A percentile compares a stretch with the other conserved stretches of the same genome.
These are phyloP conservation scores for Athalia rosae DNA, from an alignment of 2,888 invertebrate species.

Conservation along the genomic window DNA sequence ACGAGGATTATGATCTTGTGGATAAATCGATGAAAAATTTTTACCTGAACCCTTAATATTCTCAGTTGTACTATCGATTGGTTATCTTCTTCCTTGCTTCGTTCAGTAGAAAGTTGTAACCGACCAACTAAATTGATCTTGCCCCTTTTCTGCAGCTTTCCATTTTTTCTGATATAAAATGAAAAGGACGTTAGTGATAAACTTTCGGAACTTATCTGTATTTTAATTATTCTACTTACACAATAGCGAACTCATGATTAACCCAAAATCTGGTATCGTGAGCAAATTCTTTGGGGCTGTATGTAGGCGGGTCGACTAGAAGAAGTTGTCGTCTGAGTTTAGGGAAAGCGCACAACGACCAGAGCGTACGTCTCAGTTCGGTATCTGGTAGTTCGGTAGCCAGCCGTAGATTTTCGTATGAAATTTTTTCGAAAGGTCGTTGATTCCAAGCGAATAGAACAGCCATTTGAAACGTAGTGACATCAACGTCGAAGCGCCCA, in stretches of 20 bases:
- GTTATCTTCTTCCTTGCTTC: constrained; percentile 97
- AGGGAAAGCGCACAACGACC: constrained; percentile 97
- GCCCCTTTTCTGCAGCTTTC: constrained; percentile 94
- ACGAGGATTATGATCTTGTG: neutral
- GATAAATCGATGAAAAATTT: neutral
- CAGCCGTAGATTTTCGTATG: constrained; percentile 96
- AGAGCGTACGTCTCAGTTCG: constrained; percentile 94
- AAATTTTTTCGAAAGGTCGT: constrained; percentile 91
- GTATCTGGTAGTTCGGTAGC: constrained; percentile 98
- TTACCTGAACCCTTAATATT: constrained; percentile 87
- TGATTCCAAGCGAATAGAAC: constrained; percentile 99
- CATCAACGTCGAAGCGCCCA: constrained; percentile 97
- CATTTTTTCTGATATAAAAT: constrained; percentile 85
- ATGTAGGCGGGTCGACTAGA: constrained; percentile 86
- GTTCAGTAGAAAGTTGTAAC: constrained; percentile 94
- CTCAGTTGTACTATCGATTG: constrained; percentile 98
- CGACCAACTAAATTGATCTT: constrained; percentile 97
- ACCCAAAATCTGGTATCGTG: constrained; percentile 96
- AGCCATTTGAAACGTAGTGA: constrained; percentile 99
- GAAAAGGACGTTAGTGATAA: constrained; percentile 10
- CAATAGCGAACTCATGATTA: constrained; percentile 95
- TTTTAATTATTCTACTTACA: constrained; percentile 73
- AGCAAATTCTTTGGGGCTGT: constrained; percentile 93
- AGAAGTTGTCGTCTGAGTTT: constrained; percentile 96
- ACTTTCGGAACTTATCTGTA: constrained; percentile 10